Evolutionary conservation across 2,113 vertebrate species (phyloP).

Genomic region (Desmodus rotundus): DNA sequence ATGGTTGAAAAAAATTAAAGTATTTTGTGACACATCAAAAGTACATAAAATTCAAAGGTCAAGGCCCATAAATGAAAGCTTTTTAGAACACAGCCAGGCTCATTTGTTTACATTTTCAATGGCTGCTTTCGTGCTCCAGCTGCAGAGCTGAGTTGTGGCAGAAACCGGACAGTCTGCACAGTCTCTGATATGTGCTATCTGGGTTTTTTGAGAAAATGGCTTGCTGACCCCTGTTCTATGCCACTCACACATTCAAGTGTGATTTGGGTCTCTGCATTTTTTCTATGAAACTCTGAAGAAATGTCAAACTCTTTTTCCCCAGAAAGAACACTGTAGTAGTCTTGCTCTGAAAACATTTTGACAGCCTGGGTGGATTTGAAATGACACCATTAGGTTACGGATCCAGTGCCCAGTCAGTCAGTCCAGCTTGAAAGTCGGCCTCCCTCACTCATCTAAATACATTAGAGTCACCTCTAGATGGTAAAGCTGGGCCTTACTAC

Average conservation of each 20-base stretch:
- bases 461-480: constrained; percentile 31
- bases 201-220: background rate
- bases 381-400: background rate
- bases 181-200: background rate
- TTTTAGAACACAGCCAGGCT: constrained; percentile 21
- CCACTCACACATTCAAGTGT: background rate
- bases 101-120: constrained; percentile 4
- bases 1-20: background rate
- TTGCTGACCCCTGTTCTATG: background rate
- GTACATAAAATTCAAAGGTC: constrained; percentile 12
- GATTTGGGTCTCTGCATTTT: background rate
- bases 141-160: background rate
- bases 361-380: background rate
- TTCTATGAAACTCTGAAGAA: background rate
- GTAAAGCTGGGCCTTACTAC: constrained; percentile 31
- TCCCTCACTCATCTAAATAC: constrained; percentile 15
- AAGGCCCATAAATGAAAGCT: background rate
- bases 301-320: background rate
- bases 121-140: background rate
- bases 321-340: background rate
- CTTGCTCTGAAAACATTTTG: constrained; percentile 1
- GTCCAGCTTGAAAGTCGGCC: background rate
- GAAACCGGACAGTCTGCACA: background rate
- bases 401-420: background rate
- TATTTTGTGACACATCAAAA: constrained; percentile 6